Evolutionary conservation across 2,797 vertebrate genomes (phyloP), one percentile per base, ranked within the genome.

Genomic region (Xyrichtys novacula): DNA sequence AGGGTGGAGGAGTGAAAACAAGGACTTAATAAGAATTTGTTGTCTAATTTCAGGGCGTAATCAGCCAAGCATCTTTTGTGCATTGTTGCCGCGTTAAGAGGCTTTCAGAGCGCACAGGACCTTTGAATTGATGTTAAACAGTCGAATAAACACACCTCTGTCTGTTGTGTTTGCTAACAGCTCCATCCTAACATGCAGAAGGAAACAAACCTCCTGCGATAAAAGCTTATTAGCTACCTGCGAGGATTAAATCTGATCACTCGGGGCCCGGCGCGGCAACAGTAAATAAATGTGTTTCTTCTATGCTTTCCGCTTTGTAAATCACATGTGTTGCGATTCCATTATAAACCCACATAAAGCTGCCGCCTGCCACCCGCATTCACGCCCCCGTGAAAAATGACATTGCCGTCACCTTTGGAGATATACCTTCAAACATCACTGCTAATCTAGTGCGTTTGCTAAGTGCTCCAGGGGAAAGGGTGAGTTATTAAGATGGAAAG

Each of bases 401-500:
- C 88, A 86, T 86, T 88, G 86, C 53, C 16, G 29, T 86, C 85
- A 87, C 85, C 88, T 90, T 87, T 87, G 36, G 62, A 81, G 76
- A 88, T 86, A 81, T 86, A 79, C 78, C 78, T 85, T 80, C 78
- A 81, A 88, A 90, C 63, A 75, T 32, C 72, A 62, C 77, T 75
- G 72, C 81, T 87, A 91, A 91, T 91, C 80, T 79, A 44, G 71
- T 68, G 80, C 52, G 14, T 78, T 81, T 63, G 65, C 72, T 76
- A 83, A 88, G 71, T 69, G 82, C 88, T 88, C 44, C 65, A 74
- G 78, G 84, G 73, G 74, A 83, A 82, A 84, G 80, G 81, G 73
- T 74, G 85, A 84, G 81, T 85, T 83, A 88, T 87, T 89, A 87
- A 88, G 85, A 88, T 80, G 48, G 82, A 89, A 86, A 85, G 75